phyloP scores from a whole-genome alignment of 2,797 vertebrate species.

The Orestias chungarensis region DNA sequence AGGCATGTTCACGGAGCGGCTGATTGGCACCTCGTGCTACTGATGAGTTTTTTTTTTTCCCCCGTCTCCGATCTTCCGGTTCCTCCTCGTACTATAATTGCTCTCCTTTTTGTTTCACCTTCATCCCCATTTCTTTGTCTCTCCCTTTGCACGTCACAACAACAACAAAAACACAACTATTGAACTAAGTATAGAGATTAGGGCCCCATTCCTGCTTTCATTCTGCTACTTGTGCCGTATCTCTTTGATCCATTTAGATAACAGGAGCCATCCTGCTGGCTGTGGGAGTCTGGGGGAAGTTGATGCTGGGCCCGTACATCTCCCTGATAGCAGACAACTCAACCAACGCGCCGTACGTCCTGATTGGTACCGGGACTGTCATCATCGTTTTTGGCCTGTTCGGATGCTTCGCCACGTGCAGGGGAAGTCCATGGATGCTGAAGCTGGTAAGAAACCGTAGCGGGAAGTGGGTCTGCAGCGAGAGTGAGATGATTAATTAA shows the following conservation, averaged over 20 bases:
- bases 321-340: conserved; percentile 98
- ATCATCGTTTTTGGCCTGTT: conserved; percentile 99
- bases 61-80: conserved; percentile 54
- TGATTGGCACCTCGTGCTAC: conserved; percentile 59
- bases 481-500: conserved; percentile 50
- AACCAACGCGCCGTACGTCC: conserved; percentile 97
- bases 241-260: conserved; percentile 81
- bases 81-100: conserved; percentile 65
- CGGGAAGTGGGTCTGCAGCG: conserved; percentile 8
- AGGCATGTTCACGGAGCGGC: conserved; percentile 60
- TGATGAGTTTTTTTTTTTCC: conserved; percentile 50
- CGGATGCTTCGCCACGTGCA: conserved; percentile 97
- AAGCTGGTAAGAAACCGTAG: conserved; percentile 87
- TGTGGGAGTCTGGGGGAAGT: conserved; percentile 97
- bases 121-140: conserved; percentile 54
- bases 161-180: conserved; percentile 51
- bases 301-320: conserved; percentile 96
- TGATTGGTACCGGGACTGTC: conserved; percentile 95
- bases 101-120: conserved; percentile 63
- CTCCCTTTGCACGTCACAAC: conserved; percentile 17
- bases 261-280: conserved; percentile 96
- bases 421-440: conserved; percentile 99
- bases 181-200: conserved; percentile 54
- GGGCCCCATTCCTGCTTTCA: conserved; percentile 43
- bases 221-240: conserved; percentile 34